phyloP scores from a whole-genome alignment of 2,888 invertebrate genomes.

The Osedax fenrisi region DNA sequence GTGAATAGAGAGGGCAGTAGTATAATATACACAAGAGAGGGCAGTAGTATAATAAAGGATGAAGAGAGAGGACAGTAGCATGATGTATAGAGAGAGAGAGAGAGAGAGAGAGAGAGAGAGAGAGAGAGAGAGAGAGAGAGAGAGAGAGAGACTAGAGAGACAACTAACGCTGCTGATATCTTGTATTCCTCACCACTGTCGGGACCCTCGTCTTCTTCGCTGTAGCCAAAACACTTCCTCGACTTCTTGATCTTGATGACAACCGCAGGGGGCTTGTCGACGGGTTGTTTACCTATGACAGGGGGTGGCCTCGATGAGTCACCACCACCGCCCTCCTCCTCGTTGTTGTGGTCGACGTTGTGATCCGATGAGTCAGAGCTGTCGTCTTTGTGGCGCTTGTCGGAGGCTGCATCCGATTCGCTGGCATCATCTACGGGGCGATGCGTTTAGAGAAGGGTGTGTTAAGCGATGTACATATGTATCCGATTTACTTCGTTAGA shows the following conservation, averaged over 20 bases:
- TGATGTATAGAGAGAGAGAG: too few relatives aligned
- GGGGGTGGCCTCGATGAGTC: background rate
- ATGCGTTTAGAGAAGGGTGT: background rate
- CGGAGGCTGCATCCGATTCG: background rate
- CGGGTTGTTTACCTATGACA: background rate
- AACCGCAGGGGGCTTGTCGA: background rate
- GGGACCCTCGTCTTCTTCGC: background rate
- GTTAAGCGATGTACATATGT: too few relatives aligned
- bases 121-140: too few relatives aligned
- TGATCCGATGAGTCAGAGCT: background rate
- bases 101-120: too few relatives aligned
- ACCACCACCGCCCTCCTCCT: background rate
- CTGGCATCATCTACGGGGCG: background rate
- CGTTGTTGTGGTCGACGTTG: background rate
- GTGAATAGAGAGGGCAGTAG: too few relatives aligned
- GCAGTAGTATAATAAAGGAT: too few relatives aligned
- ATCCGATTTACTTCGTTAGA: too few relatives aligned
- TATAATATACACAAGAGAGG: too few relatives aligned
- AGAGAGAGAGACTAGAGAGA: too few relatives aligned
- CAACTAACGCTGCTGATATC: too few relatives aligned
- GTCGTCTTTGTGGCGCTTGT: too few relatives aligned
- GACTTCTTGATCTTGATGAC: background rate
- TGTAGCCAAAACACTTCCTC: background rate
- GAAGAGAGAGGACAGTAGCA: too few relatives aligned
- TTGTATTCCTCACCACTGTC: background rate